Base-by-base conservation (phyloP, 2,113 vertebrate genomes). In the Anarrhichthys ocellatus region DNA sequence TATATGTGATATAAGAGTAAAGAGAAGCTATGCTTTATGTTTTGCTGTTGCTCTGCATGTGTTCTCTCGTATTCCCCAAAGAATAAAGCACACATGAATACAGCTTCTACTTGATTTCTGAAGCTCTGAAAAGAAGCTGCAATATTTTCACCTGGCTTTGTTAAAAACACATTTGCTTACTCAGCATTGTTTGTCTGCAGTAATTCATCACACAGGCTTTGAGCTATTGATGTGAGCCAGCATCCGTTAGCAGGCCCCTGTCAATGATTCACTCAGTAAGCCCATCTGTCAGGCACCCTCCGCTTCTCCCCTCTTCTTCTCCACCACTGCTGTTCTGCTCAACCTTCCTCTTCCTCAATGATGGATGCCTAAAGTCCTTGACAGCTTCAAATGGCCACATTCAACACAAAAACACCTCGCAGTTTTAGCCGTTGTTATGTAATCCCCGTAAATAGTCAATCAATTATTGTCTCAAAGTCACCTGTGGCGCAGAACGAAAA, bases 151-250 rank as follows among this genome's bases (percentile, higher is more conserved):
- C 93, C 93, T 93, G 91, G 86, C 92, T 93, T 95, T 94, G 93
- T 94, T 94, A 88, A 92, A 94, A 94, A 91, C 92, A 91, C 90
- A 93, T 95, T 93, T 95, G 95, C 94, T 90, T 92, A 89, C 91
- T 95, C 94, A 95, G 95, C 95, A 91, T 94, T 94, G 94, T 95
- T 93, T 94, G 93, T 94, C 95, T 94, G 93, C 94, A 94, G 95
- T 94, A 94, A 95, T 95, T 95, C 93, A 95, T 95, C 94, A 95
- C 86, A 5, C 80, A 22, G 90, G 90, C 94, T 95, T 94, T 93
- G 92, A 95, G 94, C 88, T 95, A 95, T 95, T 94, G 95, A 95
- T 94, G 94, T n/a, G 93, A 88, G 89, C 86, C 93, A 85, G 93
- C 93, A 95, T 94, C 92, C 88, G 93, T 94, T 94, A 93, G 92